Base-by-base conservation (phyloP, 2,113 vertebrate species). In the human (Homo sapiens) region DNA sequence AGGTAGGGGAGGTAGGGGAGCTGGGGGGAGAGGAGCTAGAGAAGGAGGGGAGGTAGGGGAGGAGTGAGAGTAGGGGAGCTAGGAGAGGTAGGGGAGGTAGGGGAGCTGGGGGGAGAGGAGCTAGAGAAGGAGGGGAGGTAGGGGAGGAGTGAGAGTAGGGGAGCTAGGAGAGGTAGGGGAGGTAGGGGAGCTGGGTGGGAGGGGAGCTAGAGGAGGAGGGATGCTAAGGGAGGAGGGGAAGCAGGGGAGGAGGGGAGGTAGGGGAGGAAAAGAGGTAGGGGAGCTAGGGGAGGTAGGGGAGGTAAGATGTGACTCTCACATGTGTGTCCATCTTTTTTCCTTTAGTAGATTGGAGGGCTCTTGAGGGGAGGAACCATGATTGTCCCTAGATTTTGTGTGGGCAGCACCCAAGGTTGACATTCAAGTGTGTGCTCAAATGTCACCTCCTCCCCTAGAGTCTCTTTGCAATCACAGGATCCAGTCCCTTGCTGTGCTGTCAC, bases 1-100 rank as follows among this genome's bases (percentile, higher is more conserved):
- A 14, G 11, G 2, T 13, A 12, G 48, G 18, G 73, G 81, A 50
- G 12, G 48, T 12, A 50, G 48, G 11, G 48, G 0, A 14, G 48
- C 12, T 14, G n/a, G 3, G 48, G 12, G 3, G 48, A 50, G 13
- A 11, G 48, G 3, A 1, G 48, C 2, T 1, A 50, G 48, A 13
- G 48, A 3, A 50, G 13, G 50, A 50, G 14, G 13, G 50, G 50
- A 50, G 48, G 48, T 50, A 14, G 50, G 13, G 13, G 13, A 17
- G 14, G 50, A 12, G 11, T 10, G 10, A 10, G 11, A 11, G 8
- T 2, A 10, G 48, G 48, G 48, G 48, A 48, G 9, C 9, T 43
- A 48, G 48, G 48, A 35, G 82, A 25, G 22, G 22, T 25, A 59
- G 48, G 18, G 73, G 81, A 50, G 12, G 48, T 12, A 50, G 48